Percentiles rank a stretch among this genome's conserved stretches.
Conservation (phyloP, 2,888 invertebrate genomes). For the Agriotes lineatus region DNA sequence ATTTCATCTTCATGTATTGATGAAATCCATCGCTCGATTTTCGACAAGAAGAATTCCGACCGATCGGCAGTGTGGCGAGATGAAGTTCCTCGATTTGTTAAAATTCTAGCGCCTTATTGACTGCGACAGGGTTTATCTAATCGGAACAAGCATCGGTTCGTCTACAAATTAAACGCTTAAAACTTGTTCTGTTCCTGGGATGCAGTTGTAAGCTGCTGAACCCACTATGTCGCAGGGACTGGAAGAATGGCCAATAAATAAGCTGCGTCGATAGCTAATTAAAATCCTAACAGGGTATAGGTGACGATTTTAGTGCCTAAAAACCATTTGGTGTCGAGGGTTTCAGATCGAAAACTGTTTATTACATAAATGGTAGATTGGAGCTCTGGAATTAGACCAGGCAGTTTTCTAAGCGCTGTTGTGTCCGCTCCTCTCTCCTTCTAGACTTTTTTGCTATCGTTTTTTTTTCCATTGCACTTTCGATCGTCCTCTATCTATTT, state of each 20-base stretch:
- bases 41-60: no score
- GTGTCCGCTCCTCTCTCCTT: no score
- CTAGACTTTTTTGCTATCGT: no score
- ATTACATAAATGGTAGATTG: no score
- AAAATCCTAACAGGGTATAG: no score
- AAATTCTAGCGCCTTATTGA: background rate
- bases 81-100: background rate
- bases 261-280: background rate
- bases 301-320: no score
- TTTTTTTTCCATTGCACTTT: no score
- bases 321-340: background rate
- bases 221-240: background rate
- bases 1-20: background rate
- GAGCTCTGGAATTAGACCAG: no score
- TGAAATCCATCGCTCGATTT: no score
- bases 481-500: no score
- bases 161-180: slow-evolving; percentile 13
- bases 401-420: no score
- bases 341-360: no score
- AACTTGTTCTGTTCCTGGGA: slow-evolving; percentile 7
- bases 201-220: slow-evolving; percentile 2
- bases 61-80: background rate
- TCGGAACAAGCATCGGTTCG: slow-evolving; percentile 4
- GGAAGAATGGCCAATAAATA: background rate
- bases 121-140: background rate